These are phyloP conservation scores for Belonocnema kinseyi DNA, from an alignment of 1,140 invertebrate species.

Conservation along the genomic window DNA sequence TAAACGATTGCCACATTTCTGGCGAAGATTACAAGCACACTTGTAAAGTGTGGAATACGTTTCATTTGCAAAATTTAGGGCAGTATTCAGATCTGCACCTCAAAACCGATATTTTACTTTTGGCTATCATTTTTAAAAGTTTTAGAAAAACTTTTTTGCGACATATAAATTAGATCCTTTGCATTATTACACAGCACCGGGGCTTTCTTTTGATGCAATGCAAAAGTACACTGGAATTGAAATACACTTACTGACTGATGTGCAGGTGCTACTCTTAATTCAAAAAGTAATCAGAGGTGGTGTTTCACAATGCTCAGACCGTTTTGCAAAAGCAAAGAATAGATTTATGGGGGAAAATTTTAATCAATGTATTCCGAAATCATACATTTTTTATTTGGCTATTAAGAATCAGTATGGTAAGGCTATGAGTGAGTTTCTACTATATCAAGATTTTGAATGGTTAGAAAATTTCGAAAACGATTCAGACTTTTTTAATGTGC, in stretches of 20 bases:
- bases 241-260: constrained; percentile 74
- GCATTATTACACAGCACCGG: constrained; percentile 68
- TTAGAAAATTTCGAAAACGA: too few relatives aligned
- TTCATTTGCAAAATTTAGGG: constrained; percentile 4
- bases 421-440: too few relatives aligned
- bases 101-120: too few relatives aligned
- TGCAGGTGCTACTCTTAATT: too few relatives aligned
- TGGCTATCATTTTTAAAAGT: constrained; percentile 74
- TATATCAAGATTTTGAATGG: too few relatives aligned
- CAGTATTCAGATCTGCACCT: too few relatives aligned
- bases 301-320: too few relatives aligned
- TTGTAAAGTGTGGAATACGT: too few relatives aligned
- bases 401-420: constrained; percentile 77
- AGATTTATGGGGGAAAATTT: constrained; percentile 65
- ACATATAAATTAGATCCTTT: too few relatives aligned
- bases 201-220: constrained; percentile 70
- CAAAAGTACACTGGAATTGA: constrained; percentile 64
- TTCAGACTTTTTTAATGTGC: constrained; percentile 38
- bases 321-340: constrained; percentile 74
- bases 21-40: too few relatives aligned
- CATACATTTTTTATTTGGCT: constrained; percentile 74
- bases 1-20: too few relatives aligned
- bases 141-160: constrained; percentile 59
- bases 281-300: too few relatives aligned
- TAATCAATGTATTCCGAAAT: constrained; percentile 61